Base-by-base conservation (phyloP, 2,797 vertebrate species). In the Chaetophractus vellerosus region DNA sequence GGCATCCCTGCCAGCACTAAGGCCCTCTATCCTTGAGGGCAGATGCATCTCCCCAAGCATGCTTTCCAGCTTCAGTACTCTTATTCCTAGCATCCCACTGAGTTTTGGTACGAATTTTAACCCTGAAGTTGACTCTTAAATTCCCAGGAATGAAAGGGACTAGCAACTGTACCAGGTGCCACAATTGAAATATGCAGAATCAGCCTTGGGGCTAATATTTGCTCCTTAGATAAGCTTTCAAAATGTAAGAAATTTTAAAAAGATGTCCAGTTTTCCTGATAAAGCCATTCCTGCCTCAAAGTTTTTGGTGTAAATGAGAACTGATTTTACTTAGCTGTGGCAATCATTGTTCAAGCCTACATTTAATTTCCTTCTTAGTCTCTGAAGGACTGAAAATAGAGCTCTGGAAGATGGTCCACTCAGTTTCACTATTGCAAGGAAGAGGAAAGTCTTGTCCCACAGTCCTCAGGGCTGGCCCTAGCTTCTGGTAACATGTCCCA, bases 51-150 rank as follows among this genome's bases (percentile, higher is more conserved):
- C 45, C 63, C 74, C 61, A 87, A 38, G 41, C 16, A 41, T 19
- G 31, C 63, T 63, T 69, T 79, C 23, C 52, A 45, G 31, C 33
- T 86, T 57, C 79, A 28, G 28, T 38, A 31, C 21, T 86, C 36
- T 87, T 76, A 57, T 41, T 68, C 38, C 41, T 33, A 93, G 14
- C 18, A 87, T 61, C n/a, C 5, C 85, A 45, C 38, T 78, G 21
- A 68, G 31, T 75, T 90, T 36, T 19, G 45, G 36, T 79, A 31
- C 95, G n/a, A 38, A 61, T 84, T 79, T 93, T 94, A 84, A 85
- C 63, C 38, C 38, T 52, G n/a, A 95, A 55, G 45, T 28, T 93
- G 63, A 63, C 45, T 88, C 63, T 89, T 41, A 95, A 93, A 94
- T 83, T 90, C n/a, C 38, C 86, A 91, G 74, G 50, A 94, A 80